Base-by-base conservation (phyloP, 1,140 invertebrate species). In the Neodiprion pinetum region DNA sequence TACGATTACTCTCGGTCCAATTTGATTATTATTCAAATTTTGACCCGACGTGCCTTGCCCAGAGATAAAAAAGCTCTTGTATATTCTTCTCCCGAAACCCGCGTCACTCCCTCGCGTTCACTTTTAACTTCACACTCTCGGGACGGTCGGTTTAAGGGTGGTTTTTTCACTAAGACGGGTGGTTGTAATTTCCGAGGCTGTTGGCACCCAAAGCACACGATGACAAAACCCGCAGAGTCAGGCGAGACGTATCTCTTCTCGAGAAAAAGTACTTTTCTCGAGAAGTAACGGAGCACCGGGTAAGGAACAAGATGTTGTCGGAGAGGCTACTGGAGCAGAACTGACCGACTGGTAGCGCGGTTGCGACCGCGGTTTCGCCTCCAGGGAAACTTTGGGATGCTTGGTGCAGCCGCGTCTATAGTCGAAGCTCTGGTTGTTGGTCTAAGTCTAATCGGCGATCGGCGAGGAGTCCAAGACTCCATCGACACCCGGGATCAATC, bases 281-380 rank as follows among this genome's bases (percentile, higher is more conserved):
- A 72, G 66, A 70, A 72, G 69, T 50, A 71, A 23, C 69, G 73
- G n/a, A 61, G 71, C 67, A 3, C 67, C 77, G 76, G n/a, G 53
- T 12, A 14, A 17, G 53, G 53, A 14, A 61, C 53, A 61, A 80
- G 84, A 84, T 81, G 83, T 82, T 84, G 79, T 80, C 79, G 71
- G 82, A 78, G 74, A 75, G 85, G 84, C 82, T 84, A 86, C 84
- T 84, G 80, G 83, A 82, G 83, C 84, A 83, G 79, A 84, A 86
- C 85, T 86, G 85, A 84, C 78, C 53, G 53, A 61, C 53, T 61
- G 53, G 53, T 61, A 61, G 53, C 53, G 53, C 28, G 28, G 53
- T 61, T 61, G n/a, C 53, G 53, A 14, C 53, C n/a, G n/a, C 53
- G 53, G 11, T 61, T 17, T 40, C 28, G 28, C 28, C 28, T 61